A percentile compares a stretch with the other conserved stretches of the same genome.
Evolutionary conservation across 2,797 vertebrate genomes (phyloP).

Genomic region (Melanotaenia nigrans): DNA sequence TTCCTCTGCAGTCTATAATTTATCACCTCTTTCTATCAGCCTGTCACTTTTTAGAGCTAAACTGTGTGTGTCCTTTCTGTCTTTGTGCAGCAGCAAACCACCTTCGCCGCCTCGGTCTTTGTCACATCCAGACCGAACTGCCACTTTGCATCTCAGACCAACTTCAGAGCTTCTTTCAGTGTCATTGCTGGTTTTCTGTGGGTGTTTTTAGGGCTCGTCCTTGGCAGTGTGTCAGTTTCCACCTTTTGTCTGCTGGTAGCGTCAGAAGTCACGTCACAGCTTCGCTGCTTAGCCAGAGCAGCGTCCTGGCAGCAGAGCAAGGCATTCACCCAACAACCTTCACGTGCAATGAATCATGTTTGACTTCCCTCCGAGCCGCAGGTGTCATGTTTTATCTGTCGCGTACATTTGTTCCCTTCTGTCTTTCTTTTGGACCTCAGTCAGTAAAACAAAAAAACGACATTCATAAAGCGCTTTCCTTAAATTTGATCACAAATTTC

Average conservation of each 20-base stretch:
- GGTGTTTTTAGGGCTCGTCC: slow-evolving; percentile 26
- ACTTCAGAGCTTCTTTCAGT: not conserved
- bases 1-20: slow-evolving; percentile 53
- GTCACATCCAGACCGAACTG: not conserved
- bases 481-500: too few species aligned
- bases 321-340: slow-evolving; percentile 57
- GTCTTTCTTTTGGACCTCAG: not conserved
- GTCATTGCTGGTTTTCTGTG: not conserved
- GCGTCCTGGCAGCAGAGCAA: slow-evolving; percentile 46
- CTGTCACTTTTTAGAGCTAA: slow-evolving; percentile 49
- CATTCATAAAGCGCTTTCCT: too few species aligned
- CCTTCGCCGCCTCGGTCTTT: not conserved
- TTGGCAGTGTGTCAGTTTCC: slow-evolving; percentile 23
- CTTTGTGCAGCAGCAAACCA: not conserved
- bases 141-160: too few species aligned
- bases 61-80: slow-evolving; percentile 5
- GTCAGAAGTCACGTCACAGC: slow-evolving; percentile 47
- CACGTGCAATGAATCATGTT: slow-evolving; percentile 50
- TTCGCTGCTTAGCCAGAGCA: slow-evolving; percentile 42
- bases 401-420: slow-evolving; percentile 3
- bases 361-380: slow-evolving; percentile 38
- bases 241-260: slow-evolving; percentile 40
- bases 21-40: slow-evolving; percentile 49
- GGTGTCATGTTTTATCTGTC: slow-evolving; percentile 8
- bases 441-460: too few species aligned